Evolutionary conservation across 2,113 vertebrate species (phyloP).

Genomic region (Nestor notabilis): DNA sequence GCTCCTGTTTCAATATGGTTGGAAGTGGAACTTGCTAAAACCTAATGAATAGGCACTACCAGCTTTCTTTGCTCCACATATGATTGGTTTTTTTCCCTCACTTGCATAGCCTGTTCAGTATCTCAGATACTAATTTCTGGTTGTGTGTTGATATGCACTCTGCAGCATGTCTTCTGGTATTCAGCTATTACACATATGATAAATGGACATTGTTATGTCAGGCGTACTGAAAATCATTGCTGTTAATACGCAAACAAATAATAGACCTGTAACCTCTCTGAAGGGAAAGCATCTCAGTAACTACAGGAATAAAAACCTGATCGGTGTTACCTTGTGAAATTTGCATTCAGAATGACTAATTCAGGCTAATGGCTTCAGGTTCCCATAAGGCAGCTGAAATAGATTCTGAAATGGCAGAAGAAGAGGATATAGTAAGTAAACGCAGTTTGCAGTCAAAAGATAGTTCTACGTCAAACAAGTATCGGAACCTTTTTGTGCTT

Average conservation of each 20-base stretch:
- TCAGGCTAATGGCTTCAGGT: constrained; percentile 70
- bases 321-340: constrained; percentile 63
- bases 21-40: neutral
- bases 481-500: constrained; percentile 48
- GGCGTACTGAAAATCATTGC: constrained; percentile 14
- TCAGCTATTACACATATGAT: neutral
- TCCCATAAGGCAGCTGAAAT: constrained; percentile 67
- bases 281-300: constrained; percentile 8
- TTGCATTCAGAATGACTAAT: constrained; percentile 74
- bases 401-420: constrained; percentile 72
- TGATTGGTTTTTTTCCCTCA: neutral
- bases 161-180: neutral
- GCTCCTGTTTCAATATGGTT: neutral
- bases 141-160: neutral
- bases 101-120: neutral
- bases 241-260: constrained; percentile 33
- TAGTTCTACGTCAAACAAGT: constrained; percentile 69
- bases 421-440: constrained; percentile 75
- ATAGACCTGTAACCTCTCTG: constrained; percentile 6
- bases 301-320: constrained; percentile 43
- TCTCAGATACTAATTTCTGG: constrained; percentile 3
- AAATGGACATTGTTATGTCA: neutral
- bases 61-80: neutral
- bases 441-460: constrained; percentile 75
- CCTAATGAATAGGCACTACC: neutral